These are phyloP conservation scores for Odontocerum albicorne DNA, from an alignment of 2,888 invertebrate species.

Conservation along the genomic window DNA sequence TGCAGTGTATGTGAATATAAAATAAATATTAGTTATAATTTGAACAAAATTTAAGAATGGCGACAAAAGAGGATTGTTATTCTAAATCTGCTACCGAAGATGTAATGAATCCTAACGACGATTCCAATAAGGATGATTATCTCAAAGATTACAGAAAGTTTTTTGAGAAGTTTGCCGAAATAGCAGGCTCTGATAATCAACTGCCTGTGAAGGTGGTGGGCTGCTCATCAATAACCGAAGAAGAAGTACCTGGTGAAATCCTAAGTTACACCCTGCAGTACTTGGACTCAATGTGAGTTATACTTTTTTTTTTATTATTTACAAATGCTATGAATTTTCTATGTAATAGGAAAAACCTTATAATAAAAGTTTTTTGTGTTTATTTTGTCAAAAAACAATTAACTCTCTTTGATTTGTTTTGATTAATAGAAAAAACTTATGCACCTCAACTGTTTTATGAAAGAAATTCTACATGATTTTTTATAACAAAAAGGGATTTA, in stretches of 20 bases:
- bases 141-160: slow-evolving; percentile 69
- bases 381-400: neutral
- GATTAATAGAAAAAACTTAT: too few species aligned
- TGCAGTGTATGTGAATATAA: neutral
- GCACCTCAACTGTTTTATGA: too few species aligned
- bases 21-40: too few species aligned
- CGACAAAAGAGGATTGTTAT: slow-evolving; percentile 12
- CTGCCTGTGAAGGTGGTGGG: slow-evolving; percentile 72
- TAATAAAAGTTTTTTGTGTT: neutral
- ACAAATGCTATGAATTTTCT: neutral
- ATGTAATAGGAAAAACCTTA: neutral
- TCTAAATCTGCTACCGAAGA: neutral
- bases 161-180: slow-evolving; percentile 70
- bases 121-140: slow-evolving; percentile 65
- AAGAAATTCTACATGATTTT: too few species aligned
- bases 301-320: slow-evolving; percentile 5
- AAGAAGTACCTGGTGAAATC: slow-evolving; percentile 73
- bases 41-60: too few species aligned
- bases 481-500: too few species aligned
- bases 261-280: slow-evolving; percentile 77
- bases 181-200: slow-evolving; percentile 71
- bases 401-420: too few species aligned
- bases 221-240: slow-evolving; percentile 63
- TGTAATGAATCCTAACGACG: slow-evolving; percentile 4
- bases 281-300: slow-evolving; percentile 71